A percentile compares a stretch with the other conserved stretches of the same genome.
These are phyloP conservation scores for Streptopelia turtur DNA, from an alignment of 2,797 vertebrate genomes.

Conservation along the genomic window DNA sequence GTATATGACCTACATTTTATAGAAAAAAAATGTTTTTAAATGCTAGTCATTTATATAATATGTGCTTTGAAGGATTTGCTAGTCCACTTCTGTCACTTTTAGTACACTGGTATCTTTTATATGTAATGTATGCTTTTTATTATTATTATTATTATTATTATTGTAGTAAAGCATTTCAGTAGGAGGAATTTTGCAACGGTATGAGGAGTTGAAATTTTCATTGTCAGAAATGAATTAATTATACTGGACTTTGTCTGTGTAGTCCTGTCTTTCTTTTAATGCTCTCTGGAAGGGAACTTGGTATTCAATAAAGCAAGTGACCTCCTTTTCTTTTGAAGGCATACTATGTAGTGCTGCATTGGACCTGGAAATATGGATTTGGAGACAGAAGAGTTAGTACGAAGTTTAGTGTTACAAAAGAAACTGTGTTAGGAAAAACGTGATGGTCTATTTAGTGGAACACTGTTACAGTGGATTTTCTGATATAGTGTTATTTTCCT, in stretches of 20 bases:
- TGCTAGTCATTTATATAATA: conserved; percentile 85
- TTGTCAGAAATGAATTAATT: conserved; percentile 85
- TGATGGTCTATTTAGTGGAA: conserved; percentile 60
- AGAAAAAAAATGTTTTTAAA: conserved; percentile 83
- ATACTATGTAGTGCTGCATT: conserved; percentile 77
- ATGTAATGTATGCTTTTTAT: conserved; percentile 95
- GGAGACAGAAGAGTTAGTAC: conserved; percentile 63
- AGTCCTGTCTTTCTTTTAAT: conserved; percentile 84
- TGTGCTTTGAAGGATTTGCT: conserved; percentile 85
- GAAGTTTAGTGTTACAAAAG: conserved; percentile 74
- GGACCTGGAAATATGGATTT: conserved; percentile 72
- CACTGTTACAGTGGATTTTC: conserved; percentile 74
- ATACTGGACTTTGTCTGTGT: conserved; percentile 87
- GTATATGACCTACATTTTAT: conserved; percentile 84
- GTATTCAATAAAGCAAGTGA: conserved; percentile 80
- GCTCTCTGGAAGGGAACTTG: conserved; percentile 79
- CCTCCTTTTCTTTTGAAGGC: conserved; percentile 80
- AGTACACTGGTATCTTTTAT: conserved; percentile 93
- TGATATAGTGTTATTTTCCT: conserved; percentile 79
- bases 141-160: conserved; percentile 84
- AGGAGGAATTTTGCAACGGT: conserved; percentile 91
- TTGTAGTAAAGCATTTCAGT: conserved; percentile 93
- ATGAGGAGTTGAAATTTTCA: conserved; percentile 85
- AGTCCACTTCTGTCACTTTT: conserved; percentile 87
- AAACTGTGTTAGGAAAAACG: conserved; percentile 70